Percentiles rank a stretch among this genome's conserved stretches.
phyloP scores from a whole-genome alignment of 1,140 invertebrate genomes.

The Hyles vespertilio region DNA sequence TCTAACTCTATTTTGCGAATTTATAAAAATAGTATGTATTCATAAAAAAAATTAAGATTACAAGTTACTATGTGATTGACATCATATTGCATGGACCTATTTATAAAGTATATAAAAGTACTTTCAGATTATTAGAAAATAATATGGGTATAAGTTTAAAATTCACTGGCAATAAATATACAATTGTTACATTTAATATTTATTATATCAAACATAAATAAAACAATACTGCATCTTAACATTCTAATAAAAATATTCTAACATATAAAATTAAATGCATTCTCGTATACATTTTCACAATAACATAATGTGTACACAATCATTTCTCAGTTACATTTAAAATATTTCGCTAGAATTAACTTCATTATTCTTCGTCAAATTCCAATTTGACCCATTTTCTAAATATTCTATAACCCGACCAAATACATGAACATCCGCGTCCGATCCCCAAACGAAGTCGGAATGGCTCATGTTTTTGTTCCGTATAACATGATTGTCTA shows the following conservation, averaged over 20 bases:
- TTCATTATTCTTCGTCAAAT: constrained; percentile 30
- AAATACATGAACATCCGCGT: constrained; percentile 37
- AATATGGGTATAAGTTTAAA: no score
- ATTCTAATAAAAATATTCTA: not conserved
- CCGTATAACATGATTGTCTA: constrained; percentile 46
- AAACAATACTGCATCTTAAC: no score
- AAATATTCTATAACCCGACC: constrained; percentile 43
- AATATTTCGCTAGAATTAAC: constrained; percentile 1
- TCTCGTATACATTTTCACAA: not conserved
- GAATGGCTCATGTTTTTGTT: constrained; percentile 44
- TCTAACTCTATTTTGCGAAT: no score
- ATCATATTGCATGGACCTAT: no score
- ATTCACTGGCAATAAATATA: no score
- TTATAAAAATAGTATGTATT: no score
- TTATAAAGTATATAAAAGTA: no score
- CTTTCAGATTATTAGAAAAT: no score
- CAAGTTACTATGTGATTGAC: no score
- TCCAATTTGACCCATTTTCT: constrained; percentile 24
- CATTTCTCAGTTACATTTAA: not conserved
- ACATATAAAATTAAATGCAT: not conserved
- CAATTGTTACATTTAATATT: no score
- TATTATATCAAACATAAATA: no score
- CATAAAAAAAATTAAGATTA: no score
- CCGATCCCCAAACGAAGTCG: constrained; percentile 50
- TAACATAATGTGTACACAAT: not conserved